phyloP scores from a whole-genome alignment of 2,797 vertebrate species.

The Ciconia nigra region DNA sequence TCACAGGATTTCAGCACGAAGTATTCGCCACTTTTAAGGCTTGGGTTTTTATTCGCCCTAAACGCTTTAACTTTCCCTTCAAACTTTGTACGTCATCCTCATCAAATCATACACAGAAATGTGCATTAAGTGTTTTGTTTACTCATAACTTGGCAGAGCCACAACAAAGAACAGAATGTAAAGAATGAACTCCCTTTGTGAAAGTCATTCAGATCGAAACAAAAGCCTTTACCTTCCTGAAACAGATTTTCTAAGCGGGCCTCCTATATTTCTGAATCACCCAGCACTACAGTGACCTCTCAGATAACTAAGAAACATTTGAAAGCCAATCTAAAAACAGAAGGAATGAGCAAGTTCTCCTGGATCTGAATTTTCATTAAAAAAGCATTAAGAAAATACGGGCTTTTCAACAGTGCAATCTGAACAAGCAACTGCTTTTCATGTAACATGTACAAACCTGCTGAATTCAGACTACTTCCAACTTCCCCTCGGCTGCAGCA shows the following conservation, averaged over 20 bases:
- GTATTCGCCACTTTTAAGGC: not conserved
- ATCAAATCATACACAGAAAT: conserved; percentile 47
- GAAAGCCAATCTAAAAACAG: conserved; percentile 14
- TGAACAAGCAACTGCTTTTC: conserved; percentile 27
- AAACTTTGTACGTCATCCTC: conserved; percentile 32
- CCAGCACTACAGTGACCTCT: conserved; percentile 11
- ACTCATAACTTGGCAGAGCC: conserved; percentile 38
- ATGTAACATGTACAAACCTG: conserved; percentile 70
- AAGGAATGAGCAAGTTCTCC: not conserved
- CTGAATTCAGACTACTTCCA: conserved; percentile 57
- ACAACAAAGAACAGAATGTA: conserved; percentile 61
- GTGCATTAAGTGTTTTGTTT: conserved; percentile 58
- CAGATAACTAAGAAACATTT: not conserved
- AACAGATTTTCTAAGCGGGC: conserved; percentile 1
- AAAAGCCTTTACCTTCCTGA: conserved; percentile 58
- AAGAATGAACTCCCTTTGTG: conserved; percentile 54
- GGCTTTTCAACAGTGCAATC: not conserved
- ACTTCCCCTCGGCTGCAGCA: conserved; percentile 65
- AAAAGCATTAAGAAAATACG: conserved; percentile 27
- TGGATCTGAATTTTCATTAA: conserved; percentile 23
- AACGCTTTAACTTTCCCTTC: conserved; percentile 59
- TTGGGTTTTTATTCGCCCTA: not conserved
- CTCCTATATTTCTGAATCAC: conserved; percentile 17
- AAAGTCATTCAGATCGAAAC: conserved; percentile 41
- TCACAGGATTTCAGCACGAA: not conserved